phyloP scores from a whole-genome alignment of 1,140 invertebrate genomes.

The Tribolium madens region DNA sequence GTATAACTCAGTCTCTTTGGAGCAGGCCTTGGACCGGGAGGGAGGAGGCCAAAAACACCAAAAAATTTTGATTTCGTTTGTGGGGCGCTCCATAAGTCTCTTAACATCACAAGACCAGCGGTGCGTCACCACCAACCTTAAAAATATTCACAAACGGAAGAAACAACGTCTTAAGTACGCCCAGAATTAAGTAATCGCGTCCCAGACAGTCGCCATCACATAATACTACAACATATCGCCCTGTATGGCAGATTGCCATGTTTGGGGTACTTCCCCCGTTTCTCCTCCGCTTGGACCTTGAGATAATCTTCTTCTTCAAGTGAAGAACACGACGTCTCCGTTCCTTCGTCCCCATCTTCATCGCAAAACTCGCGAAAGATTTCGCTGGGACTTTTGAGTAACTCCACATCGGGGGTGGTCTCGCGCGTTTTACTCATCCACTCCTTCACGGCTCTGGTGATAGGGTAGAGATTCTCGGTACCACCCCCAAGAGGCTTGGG shows the following conservation, averaged over 20 bases:
- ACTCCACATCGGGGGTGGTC: slow-evolving; percentile 62
- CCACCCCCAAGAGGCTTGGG: slow-evolving; percentile 11
- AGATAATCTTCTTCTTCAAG: slow-evolving; percentile 59
- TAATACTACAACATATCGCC: slow-evolving; percentile 63
- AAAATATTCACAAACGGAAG: not conserved
- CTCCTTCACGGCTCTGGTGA: slow-evolving; percentile 63
- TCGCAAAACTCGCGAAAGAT: slow-evolving; percentile 58
- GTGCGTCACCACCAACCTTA: not conserved
- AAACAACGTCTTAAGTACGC: slow-evolving; percentile 19
- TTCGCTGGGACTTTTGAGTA: slow-evolving; percentile 61
- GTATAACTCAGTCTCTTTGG: slow-evolving; percentile 20
- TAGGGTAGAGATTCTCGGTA: slow-evolving; percentile 58
- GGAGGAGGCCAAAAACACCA: slow-evolving; percentile 8
- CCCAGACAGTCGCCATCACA: slow-evolving; percentile 53
- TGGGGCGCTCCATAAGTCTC: not conserved
- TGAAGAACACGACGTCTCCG: slow-evolving; percentile 33
- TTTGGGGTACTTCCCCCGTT: slow-evolving; percentile 46
- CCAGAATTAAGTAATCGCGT: not conserved
- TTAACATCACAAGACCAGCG: too few species aligned
- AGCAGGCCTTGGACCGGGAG: not conserved
- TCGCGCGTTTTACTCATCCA: slow-evolving; percentile 64
- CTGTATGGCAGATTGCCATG: slow-evolving; percentile 59
- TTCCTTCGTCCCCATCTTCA: slow-evolving; percentile 50
- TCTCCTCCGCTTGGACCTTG: slow-evolving; percentile 55
- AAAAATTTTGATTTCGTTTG: not conserved